Percentiles rank a stretch among this genome's conserved stretches.
Evolutionary conservation across 64 coral and sea anemone species (phyloP).

Genomic region (Orbicella faveolata): DNA sequence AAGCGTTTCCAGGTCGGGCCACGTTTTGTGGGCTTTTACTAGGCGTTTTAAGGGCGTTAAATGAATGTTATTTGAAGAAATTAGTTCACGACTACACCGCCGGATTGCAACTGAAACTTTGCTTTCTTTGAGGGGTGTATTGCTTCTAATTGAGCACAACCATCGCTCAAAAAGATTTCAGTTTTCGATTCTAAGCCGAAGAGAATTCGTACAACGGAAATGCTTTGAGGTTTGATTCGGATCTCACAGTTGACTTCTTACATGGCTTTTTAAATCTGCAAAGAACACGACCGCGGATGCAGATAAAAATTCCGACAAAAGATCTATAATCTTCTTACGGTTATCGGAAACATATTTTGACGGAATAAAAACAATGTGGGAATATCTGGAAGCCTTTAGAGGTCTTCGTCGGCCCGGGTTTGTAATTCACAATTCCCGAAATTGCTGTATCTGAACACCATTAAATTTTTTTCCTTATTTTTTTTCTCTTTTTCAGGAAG

Average conservation of each 20-base stretch:
- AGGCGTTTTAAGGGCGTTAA: too few species aligned
- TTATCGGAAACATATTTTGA: not conserved
- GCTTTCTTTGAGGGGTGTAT: not conserved
- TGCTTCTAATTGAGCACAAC: not conserved
- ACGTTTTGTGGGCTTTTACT: too few species aligned
- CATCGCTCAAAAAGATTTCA: not conserved
- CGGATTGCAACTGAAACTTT: not conserved
- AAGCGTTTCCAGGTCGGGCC: too few species aligned
- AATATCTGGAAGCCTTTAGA: not conserved
- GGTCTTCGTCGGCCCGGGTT: not conserved
- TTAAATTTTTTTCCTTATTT: not conserved
- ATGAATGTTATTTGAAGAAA: too few species aligned
- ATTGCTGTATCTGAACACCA: not conserved
- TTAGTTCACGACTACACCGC: not conserved
- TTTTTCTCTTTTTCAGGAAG: not conserved
- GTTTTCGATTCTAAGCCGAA: not conserved
- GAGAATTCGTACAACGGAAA: not conserved
- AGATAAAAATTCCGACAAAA: constrained; percentile 25
- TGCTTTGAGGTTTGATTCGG: not conserved
- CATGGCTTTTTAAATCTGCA: not conserved
- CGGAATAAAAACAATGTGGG: not conserved
- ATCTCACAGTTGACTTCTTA: not conserved
- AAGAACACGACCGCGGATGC: constrained; percentile 1
- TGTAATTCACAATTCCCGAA: not conserved
- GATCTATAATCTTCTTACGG: not conserved